Evolutionary conservation across 2,113 vertebrate genomes (phyloP), one percentile per base, ranked within the genome.

Genomic region (Butorides virescens): DNA sequence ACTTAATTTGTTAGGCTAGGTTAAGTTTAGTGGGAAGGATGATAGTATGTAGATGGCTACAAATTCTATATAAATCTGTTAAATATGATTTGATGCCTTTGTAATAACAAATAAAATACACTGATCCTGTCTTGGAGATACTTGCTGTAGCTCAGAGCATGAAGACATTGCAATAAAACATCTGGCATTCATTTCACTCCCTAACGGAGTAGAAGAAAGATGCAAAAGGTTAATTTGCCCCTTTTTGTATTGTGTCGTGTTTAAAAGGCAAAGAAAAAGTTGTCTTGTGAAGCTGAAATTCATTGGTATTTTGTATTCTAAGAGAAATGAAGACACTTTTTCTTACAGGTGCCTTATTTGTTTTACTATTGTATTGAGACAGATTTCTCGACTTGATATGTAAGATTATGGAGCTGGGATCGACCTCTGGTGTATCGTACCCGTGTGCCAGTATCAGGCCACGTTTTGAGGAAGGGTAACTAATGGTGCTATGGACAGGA

Each of bases 161-260:
- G 95, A 97, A 97, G 94, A 97, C 52, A 27, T 97, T 96, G 94
- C 91, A 93, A 77, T 90, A 95, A 96, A 97, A 97, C 98, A 98
- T 98, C 97, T 98, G 98, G 98, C 30, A 73, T 97, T 98, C 95
- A 96, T 98, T 97, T 97, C 86, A 91, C 96, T 96, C 91, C 95
- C 92, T 97, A 84, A 97, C 96, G 93, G 39, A 87, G 66, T 56
- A 63, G 46, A 91, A 56, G 77, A 49, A 47, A 92, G 97, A 92
- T 62, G 75, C 7, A 75, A 66, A 95, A 98, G 97, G 97, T 98
- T 97, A 97, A 98, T 98, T 98, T 95, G 58, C 62, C 97, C 94
- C 88, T 90, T 96, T 98, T 97, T 96, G 91, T 93, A 83, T 86
- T 80, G 85, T 92, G 71, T 96, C 44, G 53, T 86, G 79, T 74